Evolutionary conservation across 2,888 invertebrate species (phyloP).

Genomic region (Thyatira batis): DNA sequence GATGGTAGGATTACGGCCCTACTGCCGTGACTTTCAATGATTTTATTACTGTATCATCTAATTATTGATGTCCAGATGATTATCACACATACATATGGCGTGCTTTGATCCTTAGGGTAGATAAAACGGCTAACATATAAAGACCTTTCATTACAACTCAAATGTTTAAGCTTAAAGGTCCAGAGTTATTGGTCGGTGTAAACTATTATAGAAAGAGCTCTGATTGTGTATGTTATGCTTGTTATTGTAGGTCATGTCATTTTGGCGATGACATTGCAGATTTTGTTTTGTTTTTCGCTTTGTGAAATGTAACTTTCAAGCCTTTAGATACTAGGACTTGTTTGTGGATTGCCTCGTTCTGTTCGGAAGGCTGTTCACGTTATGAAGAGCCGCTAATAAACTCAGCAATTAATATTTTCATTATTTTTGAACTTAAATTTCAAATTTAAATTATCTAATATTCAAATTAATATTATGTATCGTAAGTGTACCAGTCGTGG

Average conservation of each 20-base stretch:
- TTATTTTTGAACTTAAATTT: too few species aligned
- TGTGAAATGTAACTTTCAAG: too few species aligned
- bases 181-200: neutral
- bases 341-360: too few species aligned
- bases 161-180: neutral
- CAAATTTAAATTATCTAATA: too few species aligned
- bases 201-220: neutral
- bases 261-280: neutral
- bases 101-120: conserved; percentile 46
- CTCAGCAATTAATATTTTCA: too few species aligned
- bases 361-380: too few species aligned
- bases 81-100: conserved; percentile 67
- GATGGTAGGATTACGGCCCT: conserved; percentile 47
- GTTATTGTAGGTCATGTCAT: neutral
- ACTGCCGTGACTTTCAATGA: conserved; percentile 57
- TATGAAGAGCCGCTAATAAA: too few species aligned
- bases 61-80: conserved; percentile 62
- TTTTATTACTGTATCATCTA: conserved; percentile 76
- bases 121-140: conserved; percentile 33
- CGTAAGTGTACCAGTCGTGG: too few species aligned
- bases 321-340: too few species aligned
- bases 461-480: too few species aligned
- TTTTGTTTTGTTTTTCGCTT: neutral
- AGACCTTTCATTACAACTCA: conserved; percentile 11
- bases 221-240: neutral